Percentiles rank a stretch among this genome's conserved stretches.
phyloP scores from a whole-genome alignment of 2,797 vertebrate genomes.

The Danio albolineatus region DNA sequence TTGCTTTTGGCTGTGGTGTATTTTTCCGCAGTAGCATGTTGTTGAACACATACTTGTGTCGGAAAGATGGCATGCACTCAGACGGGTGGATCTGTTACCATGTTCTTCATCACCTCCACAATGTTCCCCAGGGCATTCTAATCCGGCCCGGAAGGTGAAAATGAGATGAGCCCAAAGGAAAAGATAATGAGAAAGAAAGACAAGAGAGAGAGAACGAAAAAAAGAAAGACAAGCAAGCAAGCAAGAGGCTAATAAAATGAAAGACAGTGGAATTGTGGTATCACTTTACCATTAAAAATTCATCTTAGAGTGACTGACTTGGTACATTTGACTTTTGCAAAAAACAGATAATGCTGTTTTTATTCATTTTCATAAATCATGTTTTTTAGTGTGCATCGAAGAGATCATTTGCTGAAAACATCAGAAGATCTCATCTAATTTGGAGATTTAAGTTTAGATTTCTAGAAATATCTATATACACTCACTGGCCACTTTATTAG shows the following conservation, averaged over 20 bases:
- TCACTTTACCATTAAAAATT: slow-evolving; percentile 82
- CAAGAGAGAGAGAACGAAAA: slow-evolving; percentile 52
- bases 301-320: slow-evolving; percentile 70
- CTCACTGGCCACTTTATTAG: too few species aligned
- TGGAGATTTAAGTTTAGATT: too few species aligned
- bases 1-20: slow-evolving; percentile 17
- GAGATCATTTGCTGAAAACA: too few species aligned
- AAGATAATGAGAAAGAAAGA: slow-evolving; percentile 40
- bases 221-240: slow-evolving; percentile 46
- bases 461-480: too few species aligned
- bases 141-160: slow-evolving; percentile 63
- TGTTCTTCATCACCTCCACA: slow-evolving; percentile 63
- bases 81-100: slow-evolving; percentile 61
- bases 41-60: slow-evolving; percentile 34
- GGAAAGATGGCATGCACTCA: slow-evolving; percentile 53
- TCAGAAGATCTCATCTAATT: too few species aligned
- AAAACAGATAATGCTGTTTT: too few species aligned
- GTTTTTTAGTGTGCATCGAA: too few species aligned
- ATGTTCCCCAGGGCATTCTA: slow-evolving; percentile 50
- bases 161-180: slow-evolving; percentile 52
- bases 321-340: slow-evolving; percentile 43
- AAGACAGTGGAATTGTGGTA: slow-evolving; percentile 66
- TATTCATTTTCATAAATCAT: too few species aligned
- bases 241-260: slow-evolving; percentile 46
- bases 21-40: slow-evolving; percentile 22